Evolutionary conservation across 2,113 vertebrate species (phyloP), one percentile per base, ranked within the genome.

Genomic region (Thamnaconus septentrionalis): DNA sequence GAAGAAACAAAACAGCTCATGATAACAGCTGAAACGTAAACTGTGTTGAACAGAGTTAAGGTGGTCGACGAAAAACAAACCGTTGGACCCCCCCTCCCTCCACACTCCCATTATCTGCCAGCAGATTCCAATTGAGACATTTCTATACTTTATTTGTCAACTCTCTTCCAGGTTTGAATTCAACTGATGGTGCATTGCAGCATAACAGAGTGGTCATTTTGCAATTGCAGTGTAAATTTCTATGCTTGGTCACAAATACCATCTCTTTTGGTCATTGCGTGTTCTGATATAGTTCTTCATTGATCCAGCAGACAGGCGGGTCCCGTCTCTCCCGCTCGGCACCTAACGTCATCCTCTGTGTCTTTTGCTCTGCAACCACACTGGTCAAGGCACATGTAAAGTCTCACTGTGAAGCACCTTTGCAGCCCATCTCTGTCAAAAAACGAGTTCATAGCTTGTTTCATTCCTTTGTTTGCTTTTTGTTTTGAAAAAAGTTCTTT

Each of bases 341-440:
- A 10, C 5, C 11, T 1, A 10, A 9, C 4, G 47, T 1, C 47
- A 9, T 10, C 56, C 4, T 58, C 50, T 63, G 55, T 59, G 53
- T 1, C 59, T 53, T 69, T 50, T 62, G 60, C 72, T 65, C 70
- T 74, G 64, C 75, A 65, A 56, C 62, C 70, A 76, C 71, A 73
- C 70, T 58, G 63, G 73, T 88, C 81, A 90, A 86, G 85, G 85
- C 88, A 89, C 88, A 67, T 80, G 68, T 66, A 67, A 70, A 81
- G 73, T 85, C 67, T 76, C 59, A 76, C 63, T 69, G 61, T 83
- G 70, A 76, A 87, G 87, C 86, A 87, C 79, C 87, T 92, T 92
- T 92, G 91, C 74, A 87, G 83, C 81, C 91, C 89, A 84, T 79
- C 71, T 85, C 91, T 88, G 44, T 49, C 4, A 76, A 75, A 53